These are phyloP conservation scores for Microcebus ravelobensis DNA, from an alignment of 2,113 vertebrate genomes.

Conservation along the genomic window DNA sequence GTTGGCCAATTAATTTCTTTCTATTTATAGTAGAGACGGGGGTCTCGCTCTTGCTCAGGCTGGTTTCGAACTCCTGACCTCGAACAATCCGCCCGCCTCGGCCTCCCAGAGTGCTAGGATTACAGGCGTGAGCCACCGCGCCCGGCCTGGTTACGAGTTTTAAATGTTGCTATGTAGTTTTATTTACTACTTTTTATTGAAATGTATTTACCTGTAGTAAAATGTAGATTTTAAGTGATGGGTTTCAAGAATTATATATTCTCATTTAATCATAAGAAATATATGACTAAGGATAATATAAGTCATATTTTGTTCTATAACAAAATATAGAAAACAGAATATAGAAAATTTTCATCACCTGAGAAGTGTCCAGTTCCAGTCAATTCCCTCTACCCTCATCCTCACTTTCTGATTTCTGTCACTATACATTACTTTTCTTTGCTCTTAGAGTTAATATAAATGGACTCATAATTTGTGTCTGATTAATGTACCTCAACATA, in stretches of 20 bases:
- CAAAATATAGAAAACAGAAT: neutral
- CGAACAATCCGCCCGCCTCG: too few relatives aligned
- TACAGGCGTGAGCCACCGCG: too few relatives aligned
- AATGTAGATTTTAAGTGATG: slow-evolving; percentile 12
- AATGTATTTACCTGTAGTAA: neutral
- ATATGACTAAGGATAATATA: too few relatives aligned
- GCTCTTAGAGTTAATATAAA: neutral
- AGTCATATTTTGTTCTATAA: too few relatives aligned
- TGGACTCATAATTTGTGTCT: neutral
- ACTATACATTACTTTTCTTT: neutral
- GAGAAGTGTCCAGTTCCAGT: neutral
- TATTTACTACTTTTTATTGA: neutral
- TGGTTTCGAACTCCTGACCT: too few relatives aligned
- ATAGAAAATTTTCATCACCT: neutral
- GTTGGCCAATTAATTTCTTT: too few relatives aligned
- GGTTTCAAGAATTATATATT: neutral
- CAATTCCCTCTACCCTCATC: neutral
- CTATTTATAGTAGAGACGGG: too few relatives aligned
- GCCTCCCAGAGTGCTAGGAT: too few relatives aligned
- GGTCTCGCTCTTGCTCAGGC: too few relatives aligned
- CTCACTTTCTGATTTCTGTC: neutral
- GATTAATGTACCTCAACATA: neutral
- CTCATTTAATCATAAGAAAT: neutral
- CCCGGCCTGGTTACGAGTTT: neutral
- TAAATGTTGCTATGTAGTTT: neutral